phyloP scores from a whole-genome alignment of 1,140 invertebrate species.

The Pteromalus puparum region DNA sequence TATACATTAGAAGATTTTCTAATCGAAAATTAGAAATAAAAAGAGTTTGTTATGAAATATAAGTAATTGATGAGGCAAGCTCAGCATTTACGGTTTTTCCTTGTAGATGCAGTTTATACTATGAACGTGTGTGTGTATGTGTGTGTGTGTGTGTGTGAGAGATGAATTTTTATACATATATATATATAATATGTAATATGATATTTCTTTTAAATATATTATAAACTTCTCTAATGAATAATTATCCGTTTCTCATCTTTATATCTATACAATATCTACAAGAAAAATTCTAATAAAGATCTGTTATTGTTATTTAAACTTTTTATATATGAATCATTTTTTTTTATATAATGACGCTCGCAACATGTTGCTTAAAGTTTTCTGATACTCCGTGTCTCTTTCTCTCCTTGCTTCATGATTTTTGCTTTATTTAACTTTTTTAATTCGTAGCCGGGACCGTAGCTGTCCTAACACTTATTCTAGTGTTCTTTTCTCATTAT shows the following conservation, averaged over 20 bases:
- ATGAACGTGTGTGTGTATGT: slow-evolving; percentile 38
- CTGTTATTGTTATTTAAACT: slow-evolving; percentile 73
- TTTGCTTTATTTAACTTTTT: slow-evolving; percentile 19
- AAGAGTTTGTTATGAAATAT: slow-evolving; percentile 49
- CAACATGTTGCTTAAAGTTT: slow-evolving; percentile 58
- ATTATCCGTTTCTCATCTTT: slow-evolving; percentile 60
- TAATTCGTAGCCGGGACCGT: not conserved
- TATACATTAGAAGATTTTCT: not conserved
- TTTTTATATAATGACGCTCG: slow-evolving; percentile 60
- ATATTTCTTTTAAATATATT: slow-evolving; percentile 70
- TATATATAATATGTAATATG: slow-evolving; percentile 59
- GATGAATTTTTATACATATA: slow-evolving; percentile 55
- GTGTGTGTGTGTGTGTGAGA: too few species aligned
- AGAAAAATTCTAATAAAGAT: slow-evolving; percentile 73
- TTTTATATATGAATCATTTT: slow-evolving; percentile 72
- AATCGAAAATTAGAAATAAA: slow-evolving; percentile 51
- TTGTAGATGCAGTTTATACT: slow-evolving; percentile 52
- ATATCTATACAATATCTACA: slow-evolving; percentile 75
- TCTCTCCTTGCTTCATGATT: slow-evolving; percentile 38
- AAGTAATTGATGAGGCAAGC: slow-evolving; percentile 58
- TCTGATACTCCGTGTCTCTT: slow-evolving; percentile 51
- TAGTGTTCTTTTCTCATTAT: not conserved
- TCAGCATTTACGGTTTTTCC: slow-evolving; percentile 52
- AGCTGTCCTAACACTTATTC: not conserved
- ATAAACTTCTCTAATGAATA: slow-evolving; percentile 70